phyloP scores from a whole-genome alignment of 1,140 invertebrate species.

The Matsumurasca onukii region DNA sequence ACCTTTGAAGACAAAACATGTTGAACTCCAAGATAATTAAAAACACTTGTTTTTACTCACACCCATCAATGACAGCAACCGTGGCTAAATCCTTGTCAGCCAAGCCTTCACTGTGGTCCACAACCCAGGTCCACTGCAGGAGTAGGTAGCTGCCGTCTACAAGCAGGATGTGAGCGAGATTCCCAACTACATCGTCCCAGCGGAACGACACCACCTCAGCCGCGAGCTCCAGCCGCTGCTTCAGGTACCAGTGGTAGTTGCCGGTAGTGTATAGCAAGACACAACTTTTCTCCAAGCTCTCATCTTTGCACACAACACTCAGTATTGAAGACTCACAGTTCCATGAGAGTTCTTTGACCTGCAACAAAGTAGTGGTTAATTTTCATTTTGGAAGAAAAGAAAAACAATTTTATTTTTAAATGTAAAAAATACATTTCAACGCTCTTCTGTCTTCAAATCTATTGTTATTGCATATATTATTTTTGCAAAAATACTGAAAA shows the following conservation, averaged over 20 bases:
- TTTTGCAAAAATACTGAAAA: too few relatives aligned
- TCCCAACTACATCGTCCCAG: conserved; percentile 64
- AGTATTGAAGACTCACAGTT: conserved; percentile 78
- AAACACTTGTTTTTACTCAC: conserved; percentile 47
- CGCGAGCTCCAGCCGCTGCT: conserved; percentile 65
- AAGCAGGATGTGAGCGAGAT: conserved; percentile 60
- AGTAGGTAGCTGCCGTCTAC: conserved; percentile 55
- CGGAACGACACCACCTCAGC: conserved; percentile 52
- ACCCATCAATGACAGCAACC: conserved; percentile 78
- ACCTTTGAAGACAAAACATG: too few relatives aligned
- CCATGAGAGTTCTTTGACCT: conserved; percentile 61
- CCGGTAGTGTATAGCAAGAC: conserved; percentile 77
- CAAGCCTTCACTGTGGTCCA: conserved; percentile 56
- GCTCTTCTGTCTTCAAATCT: too few relatives aligned
- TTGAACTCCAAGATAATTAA: too few relatives aligned
- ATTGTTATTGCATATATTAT: too few relatives aligned
- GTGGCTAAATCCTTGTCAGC: conserved; percentile 55
- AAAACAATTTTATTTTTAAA: background rate
- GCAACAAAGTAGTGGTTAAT: conserved; percentile 7
- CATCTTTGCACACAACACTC: conserved; percentile 57
- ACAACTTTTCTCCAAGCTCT: conserved; percentile 41
- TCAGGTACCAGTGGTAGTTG: conserved; percentile 92
- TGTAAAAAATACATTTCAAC: too few relatives aligned
- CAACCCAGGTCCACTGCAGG: conserved; percentile 63
- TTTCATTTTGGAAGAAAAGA: background rate